Evolutionary conservation across 2,888 invertebrate species (phyloP).

Genomic region (Carterocephalus palaemon): DNA sequence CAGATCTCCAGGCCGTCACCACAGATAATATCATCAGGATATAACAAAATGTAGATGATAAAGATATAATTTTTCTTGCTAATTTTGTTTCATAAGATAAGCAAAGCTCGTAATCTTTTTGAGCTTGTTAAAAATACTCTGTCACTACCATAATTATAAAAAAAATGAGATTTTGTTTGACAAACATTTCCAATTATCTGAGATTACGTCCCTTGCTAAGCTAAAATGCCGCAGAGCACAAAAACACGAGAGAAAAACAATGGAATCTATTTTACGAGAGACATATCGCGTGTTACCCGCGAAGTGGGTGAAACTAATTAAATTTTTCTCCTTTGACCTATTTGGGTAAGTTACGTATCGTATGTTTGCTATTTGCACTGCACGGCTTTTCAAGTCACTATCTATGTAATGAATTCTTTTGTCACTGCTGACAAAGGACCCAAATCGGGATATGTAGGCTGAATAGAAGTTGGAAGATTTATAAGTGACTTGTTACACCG

Average conservation of each 20-base stretch:
- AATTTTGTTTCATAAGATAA: too few species aligned
- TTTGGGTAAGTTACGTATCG: constrained; percentile 18
- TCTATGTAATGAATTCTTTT: constrained; percentile 26
- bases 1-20: too few species aligned
- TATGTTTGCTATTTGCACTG: constrained; percentile 15
- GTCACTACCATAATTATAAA: too few species aligned
- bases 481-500: constrained; percentile 1
- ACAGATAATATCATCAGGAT: too few species aligned
- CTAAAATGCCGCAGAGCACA: neutral
- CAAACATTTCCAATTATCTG: constrained; percentile 1
- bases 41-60: too few species aligned
- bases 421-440: constrained; percentile 23
- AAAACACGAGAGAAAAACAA: constrained; percentile 4
- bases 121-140: too few species aligned
- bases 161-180: neutral
- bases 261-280: constrained; percentile 5
- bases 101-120: too few species aligned
- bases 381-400: constrained; percentile 18
- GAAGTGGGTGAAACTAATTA: constrained; percentile 27
- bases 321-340: constrained; percentile 26
- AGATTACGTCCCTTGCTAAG: neutral
- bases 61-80: too few species aligned
- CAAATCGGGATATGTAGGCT: constrained; percentile 22
- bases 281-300: constrained; percentile 7
- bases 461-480: constrained; percentile 17